Base-by-base conservation (phyloP, 2,797 vertebrate species). In the Streptopelia turtur region DNA sequence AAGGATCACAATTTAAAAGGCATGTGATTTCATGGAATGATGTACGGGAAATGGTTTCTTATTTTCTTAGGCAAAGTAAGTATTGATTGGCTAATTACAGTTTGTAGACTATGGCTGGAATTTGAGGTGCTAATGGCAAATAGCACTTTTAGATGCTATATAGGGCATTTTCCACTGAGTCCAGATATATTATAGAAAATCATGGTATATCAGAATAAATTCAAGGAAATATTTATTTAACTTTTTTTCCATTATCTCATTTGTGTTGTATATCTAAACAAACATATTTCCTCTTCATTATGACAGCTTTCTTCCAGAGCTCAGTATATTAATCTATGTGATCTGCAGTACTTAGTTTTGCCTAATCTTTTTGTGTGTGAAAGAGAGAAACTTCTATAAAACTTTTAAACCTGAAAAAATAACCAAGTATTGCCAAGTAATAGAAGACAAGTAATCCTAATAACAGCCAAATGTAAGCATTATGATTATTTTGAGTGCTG, bases 1-100 rank as follows among this genome's bases (percentile, higher is more conserved):
- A 87, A 59, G 76, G 79, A 76, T 71, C 86, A 76, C 63, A 93
- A 81, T 93, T 92, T 89, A 91, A 83, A 95, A 93, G 59, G 52
- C 52, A 61, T 65, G 10, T n/a, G 47, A 71, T 66, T 85, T 57
- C 87, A 25, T 33, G 13, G 30, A 71, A 91, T 49, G 57, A 6
- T 60, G 17, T 33, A 22, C 41, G 18, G 61, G 52, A 52, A 65
- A 43, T 27, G 4, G 3, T 22, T 66, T 74, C 50, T 92, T 68
- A 43, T 33, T 76, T 89, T 72, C 74, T 66, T 87, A 55, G 61
- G 56, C 77, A 92, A 90, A 75, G 11, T 33, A 83, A 77, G 63
- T 69, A 37, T 75, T 80, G 75, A 52, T 94, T 89, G 71, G 33
- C 52, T 93, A 83, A 80, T 93, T 84, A 70, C 25, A 89, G 78